phyloP scores from a whole-genome alignment of 2,113 vertebrate genomes.

The Falco punctatus region DNA sequence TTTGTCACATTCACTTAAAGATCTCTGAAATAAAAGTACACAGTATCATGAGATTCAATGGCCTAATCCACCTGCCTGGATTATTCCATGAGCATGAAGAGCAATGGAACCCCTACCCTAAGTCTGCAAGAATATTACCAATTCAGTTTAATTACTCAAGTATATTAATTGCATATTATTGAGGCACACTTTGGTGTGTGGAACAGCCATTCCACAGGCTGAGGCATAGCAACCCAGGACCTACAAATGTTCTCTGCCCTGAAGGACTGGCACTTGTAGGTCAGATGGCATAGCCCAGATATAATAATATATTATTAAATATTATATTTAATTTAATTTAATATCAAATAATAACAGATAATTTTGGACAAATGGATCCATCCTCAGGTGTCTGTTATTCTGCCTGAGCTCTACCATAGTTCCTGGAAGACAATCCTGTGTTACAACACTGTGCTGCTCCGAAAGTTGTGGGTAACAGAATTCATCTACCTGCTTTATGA shows the following conservation, averaged over 20 bases:
- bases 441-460: background rate
- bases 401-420: accelerated
- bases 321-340: too few relatives aligned
- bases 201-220: background rate
- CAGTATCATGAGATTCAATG: background rate
- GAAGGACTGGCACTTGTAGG: background rate
- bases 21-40: background rate
- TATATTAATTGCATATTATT: background rate
- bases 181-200: background rate
- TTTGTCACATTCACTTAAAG: background rate
- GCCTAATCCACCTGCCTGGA: background rate
- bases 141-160: background rate
- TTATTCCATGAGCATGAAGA: background rate
- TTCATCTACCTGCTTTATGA: background rate
- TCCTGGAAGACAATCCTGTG: background rate
- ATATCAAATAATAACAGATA: background rate
- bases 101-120: background rate
- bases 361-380: background rate
- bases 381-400: background rate
- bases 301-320: too few relatives aligned
- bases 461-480: background rate
- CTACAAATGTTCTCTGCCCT: background rate
- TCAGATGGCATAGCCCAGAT: background rate
- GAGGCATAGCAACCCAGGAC: background rate
- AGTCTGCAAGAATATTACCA: background rate